Conservation (phyloP, 2,797 vertebrate genomes). For the Lagodon rhomboides region DNA sequence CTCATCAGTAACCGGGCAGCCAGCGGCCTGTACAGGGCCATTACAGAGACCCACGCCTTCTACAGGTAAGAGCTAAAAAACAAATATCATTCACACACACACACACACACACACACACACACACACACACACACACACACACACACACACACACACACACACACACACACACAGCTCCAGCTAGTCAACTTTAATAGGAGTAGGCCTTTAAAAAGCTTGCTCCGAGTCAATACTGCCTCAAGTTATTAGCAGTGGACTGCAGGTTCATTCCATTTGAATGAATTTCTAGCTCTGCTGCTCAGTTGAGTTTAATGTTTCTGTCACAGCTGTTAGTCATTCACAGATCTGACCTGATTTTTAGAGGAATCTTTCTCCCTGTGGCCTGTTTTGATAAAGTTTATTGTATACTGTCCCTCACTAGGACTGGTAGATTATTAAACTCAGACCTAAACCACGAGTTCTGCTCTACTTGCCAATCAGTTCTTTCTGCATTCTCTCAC, state of each 20-base stretch:
- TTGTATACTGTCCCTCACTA: background rate
- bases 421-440: background rate
- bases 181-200: background rate
- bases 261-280: background rate
- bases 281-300: conserved; percentile 14
- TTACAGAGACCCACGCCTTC: conserved; percentile 98
- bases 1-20: conserved; percentile 97
- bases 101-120: background rate
- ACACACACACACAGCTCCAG: background rate
- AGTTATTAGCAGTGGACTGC: background rate
- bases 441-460: conserved; percentile 12
- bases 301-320: background rate
- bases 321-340: conserved; percentile 25
- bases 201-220: background rate
- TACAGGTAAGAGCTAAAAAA: conserved; percentile 89
- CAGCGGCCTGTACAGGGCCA: conserved; percentile 96
- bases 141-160: background rate
- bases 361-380: background rate
- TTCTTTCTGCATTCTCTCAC: background rate
- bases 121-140: background rate
- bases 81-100: background rate
- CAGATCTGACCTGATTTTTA: background rate
- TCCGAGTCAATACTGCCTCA: background rate
- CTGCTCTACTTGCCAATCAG: conserved; percentile 25
- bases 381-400: background rate